Evolutionary conservation across 2,888 invertebrate genomes (phyloP), one percentile per base, ranked within the genome.

Genomic region (Linnaemya tessellans): DNA sequence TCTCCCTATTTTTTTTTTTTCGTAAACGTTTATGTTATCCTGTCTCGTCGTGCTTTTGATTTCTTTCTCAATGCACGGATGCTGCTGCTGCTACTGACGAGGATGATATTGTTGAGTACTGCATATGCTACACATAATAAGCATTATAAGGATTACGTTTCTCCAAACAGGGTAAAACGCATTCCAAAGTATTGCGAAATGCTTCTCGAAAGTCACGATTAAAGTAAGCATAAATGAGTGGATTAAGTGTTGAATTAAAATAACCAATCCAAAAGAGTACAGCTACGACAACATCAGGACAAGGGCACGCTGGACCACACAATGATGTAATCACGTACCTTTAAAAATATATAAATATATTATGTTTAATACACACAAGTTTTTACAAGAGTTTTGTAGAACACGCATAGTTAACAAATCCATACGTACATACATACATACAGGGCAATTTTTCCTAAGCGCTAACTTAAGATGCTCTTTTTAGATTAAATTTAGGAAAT

Each of bases 191-290:
- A 92, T 97, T 97, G 93, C 97, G 97, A 93, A 99, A 99, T 84
- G 99, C 98, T 93, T 97, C 97, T 92, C 99, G 95, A 93, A 99
- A 99, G 93, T 99, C 99, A 58, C 98, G 95, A 93, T 98, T 98
- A 94, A 98, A 98, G 93, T 98, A 98, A 87, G 98, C 98, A 93
- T 98, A 98, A 90, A 99, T 98, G 87, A 98, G 94, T 0, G 98
- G 98, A 93, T 99, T 99, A 80, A 98, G 94, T 71, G 97, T 97
- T 15, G 98, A 98, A 93, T 98, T 98, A 94, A 97, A 97, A 94
- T 99, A 99, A 84, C 99, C 99, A 89, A 99, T 97, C 99, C 98
- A 99, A 93, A 99, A 99, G 89, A 99, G 95, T 77, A 98, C 94
- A 86, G 97, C 96, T 75, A 98, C 97, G 71, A 99, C 95, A 83